Conservation (phyloP, 92 coral and sea anemone genomes). For the Phenganax stokvisi region DNA sequence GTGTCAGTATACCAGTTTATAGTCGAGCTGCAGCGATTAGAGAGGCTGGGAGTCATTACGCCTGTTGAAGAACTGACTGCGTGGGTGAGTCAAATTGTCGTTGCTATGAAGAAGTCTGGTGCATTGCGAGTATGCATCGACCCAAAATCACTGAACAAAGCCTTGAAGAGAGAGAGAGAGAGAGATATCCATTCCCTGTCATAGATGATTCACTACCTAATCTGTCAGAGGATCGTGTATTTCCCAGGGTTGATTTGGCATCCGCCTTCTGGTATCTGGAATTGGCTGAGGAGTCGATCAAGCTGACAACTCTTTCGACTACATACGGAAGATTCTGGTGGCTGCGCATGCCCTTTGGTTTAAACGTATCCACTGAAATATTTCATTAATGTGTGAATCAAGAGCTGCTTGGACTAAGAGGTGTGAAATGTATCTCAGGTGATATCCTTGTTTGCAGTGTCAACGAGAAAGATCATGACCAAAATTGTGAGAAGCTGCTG, state of each 20-base stretch:
- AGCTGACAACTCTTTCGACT: slow-evolving; percentile 32
- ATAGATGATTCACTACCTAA: slow-evolving; percentile 7
- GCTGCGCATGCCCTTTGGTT: slow-evolving; percentile 44
- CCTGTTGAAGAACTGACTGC: no score
- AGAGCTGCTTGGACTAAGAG: slow-evolving; percentile 34
- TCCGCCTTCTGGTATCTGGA: slow-evolving; percentile 25
- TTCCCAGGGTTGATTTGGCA: slow-evolving; percentile 40
- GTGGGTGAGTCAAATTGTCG: no score
- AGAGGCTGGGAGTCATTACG: no score
- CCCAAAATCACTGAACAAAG: slow-evolving; percentile 14
- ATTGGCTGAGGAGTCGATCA: slow-evolving; percentile 22
- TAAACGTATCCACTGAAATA: slow-evolving; percentile 43
- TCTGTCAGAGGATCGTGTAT: slow-evolving; percentile 40
- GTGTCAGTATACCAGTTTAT: no score
- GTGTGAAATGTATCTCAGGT: slow-evolving; percentile 38
- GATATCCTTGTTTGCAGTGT: slow-evolving; percentile 32
- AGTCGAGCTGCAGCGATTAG: no score
- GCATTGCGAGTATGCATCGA: slow-evolving; percentile 28
- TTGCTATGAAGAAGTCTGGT: slow-evolving; percentile 2
- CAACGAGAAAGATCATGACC: slow-evolving; percentile 28
- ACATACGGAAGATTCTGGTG: slow-evolving; percentile 37
- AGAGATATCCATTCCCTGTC: slow-evolving; percentile 12
- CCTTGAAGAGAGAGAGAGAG: slow-evolving; percentile 5
- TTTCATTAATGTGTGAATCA: slow-evolving; percentile 43
- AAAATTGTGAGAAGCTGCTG: slow-evolving; percentile 33